Base-by-base conservation (phyloP, 2,113 vertebrate species). In the Semicossyphus pulcher region DNA sequence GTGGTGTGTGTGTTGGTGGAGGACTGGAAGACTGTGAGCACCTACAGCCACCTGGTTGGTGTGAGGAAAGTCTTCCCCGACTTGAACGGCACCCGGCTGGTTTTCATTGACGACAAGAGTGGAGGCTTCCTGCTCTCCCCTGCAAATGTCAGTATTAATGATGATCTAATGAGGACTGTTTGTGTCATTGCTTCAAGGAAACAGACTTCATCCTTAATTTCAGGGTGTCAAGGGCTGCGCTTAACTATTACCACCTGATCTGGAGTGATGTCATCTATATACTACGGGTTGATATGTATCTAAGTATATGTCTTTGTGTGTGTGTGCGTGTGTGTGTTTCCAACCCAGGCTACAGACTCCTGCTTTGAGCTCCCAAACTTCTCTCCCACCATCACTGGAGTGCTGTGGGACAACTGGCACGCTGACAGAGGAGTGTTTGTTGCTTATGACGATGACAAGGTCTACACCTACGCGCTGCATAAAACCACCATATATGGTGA, bases 341-440 rank as follows among this genome's bases (percentile, higher is more conserved):
- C 10, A 7, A 52, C 68, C 69, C 11, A 99, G 98, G 92, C 94
- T 44, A 95, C 94, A 57, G 94, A 95, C 53, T 86, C 84, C 18
- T 91, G 94, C 53, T 92, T 93, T 64, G 98, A 99, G 89, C 96
- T 99, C 85, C 95, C 97, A 65, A 91, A 96, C 82, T 97, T 99
- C 81, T 95, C 96, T 10, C 96, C 97, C 42, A 96, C 96, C 61
- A 96, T 97, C 89, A 97, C 95, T 80, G 96, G 96, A 83, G 93
- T 99, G 61, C 91, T 99, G 42, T 99, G 98, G 98, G 98, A 99
- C 90, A 97, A 96, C 89, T 98, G 96, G 94, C 93, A 94, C 1
- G 86, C 94, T 85, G 96, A 97, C 91, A 96, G 94, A 91, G 95
- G 95, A 36, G 95, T 97, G 75, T 98, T 99, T 89, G 92, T 95